Conservation (phyloP, 1,140 invertebrate genomes). For the Theocolax elegans region DNA sequence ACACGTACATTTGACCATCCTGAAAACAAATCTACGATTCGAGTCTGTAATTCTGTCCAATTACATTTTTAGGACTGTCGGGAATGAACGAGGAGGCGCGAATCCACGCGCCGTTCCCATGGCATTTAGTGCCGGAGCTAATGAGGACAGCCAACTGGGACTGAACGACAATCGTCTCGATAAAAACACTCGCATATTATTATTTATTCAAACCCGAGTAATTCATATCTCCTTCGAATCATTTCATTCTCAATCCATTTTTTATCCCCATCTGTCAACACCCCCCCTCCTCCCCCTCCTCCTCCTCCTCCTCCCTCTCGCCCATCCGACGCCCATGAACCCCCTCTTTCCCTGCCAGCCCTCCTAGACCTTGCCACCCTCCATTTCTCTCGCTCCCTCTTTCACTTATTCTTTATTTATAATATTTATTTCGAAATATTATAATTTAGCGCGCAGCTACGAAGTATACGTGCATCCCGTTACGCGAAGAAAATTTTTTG, state of each 20-base stretch:
- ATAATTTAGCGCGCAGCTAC: slow-evolving; percentile 9
- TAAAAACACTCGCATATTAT: slow-evolving; percentile 1
- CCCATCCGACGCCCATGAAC: not conserved
- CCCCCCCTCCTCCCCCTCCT: not conserved
- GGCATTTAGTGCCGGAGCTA: slow-evolving; percentile 77
- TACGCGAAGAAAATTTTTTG: not conserved
- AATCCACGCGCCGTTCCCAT: slow-evolving; percentile 74
- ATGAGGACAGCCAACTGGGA: slow-evolving; percentile 73
- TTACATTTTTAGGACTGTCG: slow-evolving; percentile 43
- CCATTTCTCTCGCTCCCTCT: slow-evolving; percentile 10
- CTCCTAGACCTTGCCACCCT: not conserved
- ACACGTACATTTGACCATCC: too few species aligned
- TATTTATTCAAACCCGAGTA: slow-evolving; percentile 21
- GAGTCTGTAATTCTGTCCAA: slow-evolving; percentile 3
- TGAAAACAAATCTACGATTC: not conserved
- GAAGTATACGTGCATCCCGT: not conserved
- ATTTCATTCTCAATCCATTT: slow-evolving; percentile 25
- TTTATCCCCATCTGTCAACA: too few species aligned
- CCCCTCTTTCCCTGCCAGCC: not conserved
- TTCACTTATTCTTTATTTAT: slow-evolving; percentile 29
- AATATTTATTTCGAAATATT: slow-evolving; percentile 29
- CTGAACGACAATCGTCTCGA: slow-evolving; percentile 47
- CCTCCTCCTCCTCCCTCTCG: not conserved
- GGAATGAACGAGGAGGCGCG: slow-evolving; percentile 43
- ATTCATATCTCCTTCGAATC: not conserved